Conservation (phyloP, 2,888 invertebrate genomes). For the Torymus texanus region DNA sequence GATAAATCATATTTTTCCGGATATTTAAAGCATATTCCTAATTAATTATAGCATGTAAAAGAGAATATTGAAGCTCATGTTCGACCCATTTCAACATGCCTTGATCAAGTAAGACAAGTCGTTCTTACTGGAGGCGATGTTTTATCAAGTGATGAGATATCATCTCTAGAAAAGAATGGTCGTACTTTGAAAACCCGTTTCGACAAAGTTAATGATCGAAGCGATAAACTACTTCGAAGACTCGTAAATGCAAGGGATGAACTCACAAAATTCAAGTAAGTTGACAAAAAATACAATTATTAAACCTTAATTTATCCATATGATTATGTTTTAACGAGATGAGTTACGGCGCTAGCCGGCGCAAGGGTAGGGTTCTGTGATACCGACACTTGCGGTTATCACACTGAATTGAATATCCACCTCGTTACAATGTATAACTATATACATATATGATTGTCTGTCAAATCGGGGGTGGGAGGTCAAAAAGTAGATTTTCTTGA, state of each 20-base stretch:
- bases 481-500: too few relatives aligned
- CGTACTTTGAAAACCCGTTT: conserved; percentile 88
- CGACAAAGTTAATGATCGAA: conserved; percentile 87
- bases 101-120: conserved; percentile 93
- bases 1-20: too few relatives aligned
- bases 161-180: conserved; percentile 90
- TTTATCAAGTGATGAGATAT: conserved; percentile 93
- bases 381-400: too few relatives aligned
- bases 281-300: conserved; percentile 19
- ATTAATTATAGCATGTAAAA: conserved; percentile 83
- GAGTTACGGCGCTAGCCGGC: too few relatives aligned
- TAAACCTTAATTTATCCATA: too few relatives aligned
- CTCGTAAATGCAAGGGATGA: conserved; percentile 90
- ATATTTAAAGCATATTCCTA: too few relatives aligned
- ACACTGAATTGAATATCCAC: too few relatives aligned
- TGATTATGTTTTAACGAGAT: too few relatives aligned
- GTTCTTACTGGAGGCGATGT: conserved; percentile 93
- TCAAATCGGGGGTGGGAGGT: too few relatives aligned
- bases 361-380: too few relatives aligned
- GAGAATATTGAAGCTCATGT: conserved; percentile 92
- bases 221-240: conserved; percentile 85
- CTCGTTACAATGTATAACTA: too few relatives aligned
- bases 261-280: conserved; percentile 86
- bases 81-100: conserved; percentile 87
- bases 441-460: too few relatives aligned